Base-by-base conservation (phyloP, 2,888 invertebrate genomes). In the Trachelus iudaicus region DNA sequence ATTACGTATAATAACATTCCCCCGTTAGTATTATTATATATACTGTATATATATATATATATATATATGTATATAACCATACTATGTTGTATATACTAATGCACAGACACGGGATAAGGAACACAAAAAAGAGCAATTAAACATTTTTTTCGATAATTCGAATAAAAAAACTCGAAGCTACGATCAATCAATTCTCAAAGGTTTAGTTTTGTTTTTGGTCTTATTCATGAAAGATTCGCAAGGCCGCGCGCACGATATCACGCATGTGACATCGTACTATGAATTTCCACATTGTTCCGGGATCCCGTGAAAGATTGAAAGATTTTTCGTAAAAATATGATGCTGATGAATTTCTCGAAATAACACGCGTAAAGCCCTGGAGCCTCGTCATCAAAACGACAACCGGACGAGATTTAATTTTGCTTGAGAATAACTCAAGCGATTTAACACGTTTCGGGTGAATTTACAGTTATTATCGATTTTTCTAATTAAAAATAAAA, bases 1-100 rank as follows among this genome's bases (percentile, higher is more conserved):
- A 91, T 91, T 91, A 87, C 88, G 87, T 87, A 88, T 87, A 90
- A 90, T 91, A 91, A 90, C 90, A 88, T 88, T 90, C 88, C 87
- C 87, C 87, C 86, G 86, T 90, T 89, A 88, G 89, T 89, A 87
- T 87, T 88, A 90, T 89, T 88, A 89, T 89, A 76, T 68, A 77
- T 56, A 56, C 23, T 23, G 2, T 56, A 23, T 23, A 56, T 23
- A 15, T 40, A n/a, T n/a, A n/a, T n/a, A n/a, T n/a, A n/a, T n/a
- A n/a, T n/a, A n/a, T n/a, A n/a, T n/a, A 37, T 13, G 23, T 6
- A 9, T 56, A 56, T 56, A 23, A 56, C 56, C 2, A 23, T 23
- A 56, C 23, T 9, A 23, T 9, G 56, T 6, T 56, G 56, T 56
- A 56, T 9, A 56, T 2, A 56, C 56, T 56, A 56, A 56, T 23